These are phyloP conservation scores for Sycophaga agraensis DNA, from an alignment of 1,140 invertebrate genomes.

Conservation along the genomic window DNA sequence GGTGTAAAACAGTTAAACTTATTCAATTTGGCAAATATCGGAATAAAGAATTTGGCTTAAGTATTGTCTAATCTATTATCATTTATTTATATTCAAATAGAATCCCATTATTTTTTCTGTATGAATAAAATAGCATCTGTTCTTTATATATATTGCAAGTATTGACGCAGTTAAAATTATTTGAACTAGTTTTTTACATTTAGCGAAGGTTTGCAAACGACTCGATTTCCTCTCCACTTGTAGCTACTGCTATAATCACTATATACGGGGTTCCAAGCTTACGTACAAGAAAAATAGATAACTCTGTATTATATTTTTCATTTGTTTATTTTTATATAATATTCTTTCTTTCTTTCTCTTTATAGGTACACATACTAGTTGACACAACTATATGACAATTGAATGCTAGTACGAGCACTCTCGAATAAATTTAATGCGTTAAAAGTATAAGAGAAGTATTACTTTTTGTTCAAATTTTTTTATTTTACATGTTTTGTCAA, in stretches of 20 bases:
- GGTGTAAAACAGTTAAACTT: conserved; percentile 15
- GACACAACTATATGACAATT: too few species aligned
- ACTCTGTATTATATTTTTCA: not conserved
- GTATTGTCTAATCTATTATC: conserved; percentile 23
- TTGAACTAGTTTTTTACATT: not conserved
- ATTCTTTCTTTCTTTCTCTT: conserved; percentile 3
- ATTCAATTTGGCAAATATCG: not conserved
- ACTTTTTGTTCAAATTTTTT: too few species aligned
- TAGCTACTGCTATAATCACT: not conserved
- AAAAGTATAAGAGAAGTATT: too few species aligned
- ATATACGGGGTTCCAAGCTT: not conserved
- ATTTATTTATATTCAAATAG: conserved; percentile 10
- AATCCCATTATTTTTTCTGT: not conserved
- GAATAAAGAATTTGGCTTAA: conserved; percentile 12
- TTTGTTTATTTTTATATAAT: too few species aligned
- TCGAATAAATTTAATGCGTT: too few species aligned
- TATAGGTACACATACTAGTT: conserved; percentile 3
- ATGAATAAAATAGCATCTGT: not conserved
- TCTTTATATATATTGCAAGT: too few species aligned
- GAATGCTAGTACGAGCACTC: too few species aligned
- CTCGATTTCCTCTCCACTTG: not conserved
- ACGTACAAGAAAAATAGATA: conserved; percentile 22
- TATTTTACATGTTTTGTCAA: not conserved
- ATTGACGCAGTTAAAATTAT: not conserved
- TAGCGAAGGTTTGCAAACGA: not conserved